Evolutionary conservation across 2,113 vertebrate species (phyloP), one percentile per base, ranked within the genome.

Genomic region (Oreochromis niloticus): DNA sequence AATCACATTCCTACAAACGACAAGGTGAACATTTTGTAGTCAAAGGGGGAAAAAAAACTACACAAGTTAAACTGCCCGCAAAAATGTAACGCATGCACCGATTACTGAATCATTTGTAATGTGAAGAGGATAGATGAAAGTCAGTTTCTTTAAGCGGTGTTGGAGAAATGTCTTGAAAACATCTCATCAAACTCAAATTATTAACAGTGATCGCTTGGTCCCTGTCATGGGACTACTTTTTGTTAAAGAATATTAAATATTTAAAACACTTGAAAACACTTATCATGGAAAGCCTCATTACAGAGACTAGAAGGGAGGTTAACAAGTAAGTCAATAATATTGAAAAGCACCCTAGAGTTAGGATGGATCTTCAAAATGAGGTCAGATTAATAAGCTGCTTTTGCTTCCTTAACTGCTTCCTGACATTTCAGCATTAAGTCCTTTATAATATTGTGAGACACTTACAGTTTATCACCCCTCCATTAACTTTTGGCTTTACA

Each of bases 301-400:
- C 63, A 80, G 78, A 85, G 87, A 89, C 86, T 84, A 61, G 75
- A 87, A 84, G 75, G 83, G 81, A 86, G 85, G 88, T 94, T 92
- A 92, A 93, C 81, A 89, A 91, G 90, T 84, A 81, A 57, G 87
- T 92, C 90, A 91, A 94, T 93, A 91, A 87, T 88, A 86, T 84
- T 91, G 89, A 93, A 93, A 91, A 91, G 88, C 87, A 90, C 89
- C 88, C 88, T 80, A 54, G 88, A 90, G 89, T 92, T 89, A 68
- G 13, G 84, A 92, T 87, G 71, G 88, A 91, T 90, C 84, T 92
- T 80, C 91, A 91, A 93, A 92, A 92, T 85, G 81, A 90, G 87
- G 87, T 91, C 82, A 87, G 66, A 91, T 92, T 90, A 93, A 90
- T 88, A 89, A 88, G 43, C 48, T 19, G 7, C 86, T 80, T 87